Percentiles rank a stretch among this genome's conserved stretches.
Evolutionary conservation across 2,113 vertebrate genomes (phyloP).

Genomic region (Odocoileus virginianus): DNA sequence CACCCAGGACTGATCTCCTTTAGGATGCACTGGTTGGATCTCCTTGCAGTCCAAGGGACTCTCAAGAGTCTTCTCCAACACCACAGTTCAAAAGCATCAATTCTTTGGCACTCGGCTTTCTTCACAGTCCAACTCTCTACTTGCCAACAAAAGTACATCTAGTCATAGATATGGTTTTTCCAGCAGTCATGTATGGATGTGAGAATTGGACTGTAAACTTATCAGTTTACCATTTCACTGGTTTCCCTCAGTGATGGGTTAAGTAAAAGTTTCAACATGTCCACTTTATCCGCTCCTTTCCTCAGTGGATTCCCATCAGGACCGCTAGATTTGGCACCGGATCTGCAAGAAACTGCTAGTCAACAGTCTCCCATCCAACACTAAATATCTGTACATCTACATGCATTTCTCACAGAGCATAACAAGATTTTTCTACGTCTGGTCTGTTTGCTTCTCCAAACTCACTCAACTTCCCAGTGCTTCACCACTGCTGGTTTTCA

Average conservation of each 20-base stretch:
- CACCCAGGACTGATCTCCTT: too few species aligned
- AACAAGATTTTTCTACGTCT: not conserved
- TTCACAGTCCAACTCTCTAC: not conserved
- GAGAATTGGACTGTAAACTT: not conserved
- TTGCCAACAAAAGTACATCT: not conserved
- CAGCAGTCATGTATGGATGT: not conserved
- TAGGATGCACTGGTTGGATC: too few species aligned
- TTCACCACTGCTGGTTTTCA: not conserved
- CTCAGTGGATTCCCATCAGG: not conserved
- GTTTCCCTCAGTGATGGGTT: not conserved
- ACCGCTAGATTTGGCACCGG: not conserved
- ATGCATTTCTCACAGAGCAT: not conserved
- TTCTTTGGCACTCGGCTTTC: too few species aligned
- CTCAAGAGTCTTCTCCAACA: too few species aligned
- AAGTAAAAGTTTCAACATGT: not conserved
- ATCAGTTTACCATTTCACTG: not conserved
- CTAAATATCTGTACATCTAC: rapidly evolving
- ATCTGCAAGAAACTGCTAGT: not conserved
- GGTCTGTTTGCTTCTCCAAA: not conserved
- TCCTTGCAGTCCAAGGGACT: too few species aligned
- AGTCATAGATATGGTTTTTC: not conserved
- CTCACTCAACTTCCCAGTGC: not conserved
- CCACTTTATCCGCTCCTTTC: not conserved
- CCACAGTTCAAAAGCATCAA: too few species aligned
- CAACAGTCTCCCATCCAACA: not conserved